Percentiles rank a stretch among this genome's conserved stretches.
These are phyloP conservation scores for Rambutsinella grinnellia DNA, from an alignment of 2,888 invertebrate species.

Conservation along the genomic window DNA sequence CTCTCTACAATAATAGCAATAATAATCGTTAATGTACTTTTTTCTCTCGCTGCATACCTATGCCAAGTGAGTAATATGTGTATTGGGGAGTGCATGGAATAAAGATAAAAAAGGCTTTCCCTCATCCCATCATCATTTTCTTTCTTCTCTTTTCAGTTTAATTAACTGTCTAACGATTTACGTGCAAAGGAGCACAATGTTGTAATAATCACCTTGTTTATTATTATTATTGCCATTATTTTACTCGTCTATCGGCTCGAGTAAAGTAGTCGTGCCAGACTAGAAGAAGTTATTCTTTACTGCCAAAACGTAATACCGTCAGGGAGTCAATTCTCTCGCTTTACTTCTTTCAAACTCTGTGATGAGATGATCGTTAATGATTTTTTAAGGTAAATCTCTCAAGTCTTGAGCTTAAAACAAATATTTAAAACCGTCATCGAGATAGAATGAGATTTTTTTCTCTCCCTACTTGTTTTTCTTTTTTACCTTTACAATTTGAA, in stretches of 20 bases:
- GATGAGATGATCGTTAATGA: no score
- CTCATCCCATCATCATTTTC: slow-evolving; percentile 29
- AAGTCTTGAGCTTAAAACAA: no score
- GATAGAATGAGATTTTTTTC: no score
- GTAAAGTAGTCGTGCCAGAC: slow-evolving; percentile 23
- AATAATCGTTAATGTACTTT: no score
- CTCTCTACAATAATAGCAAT: slow-evolving; percentile 24
- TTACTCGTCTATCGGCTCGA: slow-evolving; percentile 23
- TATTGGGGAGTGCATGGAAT: no score
- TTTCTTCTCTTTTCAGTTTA: slow-evolving; percentile 55
- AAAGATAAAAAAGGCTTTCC: slow-evolving; percentile 27
- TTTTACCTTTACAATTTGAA: slow-evolving; percentile 10
- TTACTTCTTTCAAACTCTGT: slow-evolving; percentile 32
- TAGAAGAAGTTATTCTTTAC: not conserved
- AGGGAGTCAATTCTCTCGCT: slow-evolving; percentile 2
- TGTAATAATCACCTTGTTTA: slow-evolving; percentile 45
- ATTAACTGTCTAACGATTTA: slow-evolving; percentile 62
- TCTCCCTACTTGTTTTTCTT: slow-evolving; percentile 18
- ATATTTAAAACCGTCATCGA: no score
- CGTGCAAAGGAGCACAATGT: slow-evolving; percentile 50
- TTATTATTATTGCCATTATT: slow-evolving; percentile 36
- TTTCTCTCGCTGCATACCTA: no score
- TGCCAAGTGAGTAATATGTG: no score
- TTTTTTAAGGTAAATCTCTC: no score
- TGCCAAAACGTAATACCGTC: not conserved